These are phyloP conservation scores for Sarcoramphus papa DNA, from an alignment of 2,797 vertebrate genomes.

Conservation along the genomic window DNA sequence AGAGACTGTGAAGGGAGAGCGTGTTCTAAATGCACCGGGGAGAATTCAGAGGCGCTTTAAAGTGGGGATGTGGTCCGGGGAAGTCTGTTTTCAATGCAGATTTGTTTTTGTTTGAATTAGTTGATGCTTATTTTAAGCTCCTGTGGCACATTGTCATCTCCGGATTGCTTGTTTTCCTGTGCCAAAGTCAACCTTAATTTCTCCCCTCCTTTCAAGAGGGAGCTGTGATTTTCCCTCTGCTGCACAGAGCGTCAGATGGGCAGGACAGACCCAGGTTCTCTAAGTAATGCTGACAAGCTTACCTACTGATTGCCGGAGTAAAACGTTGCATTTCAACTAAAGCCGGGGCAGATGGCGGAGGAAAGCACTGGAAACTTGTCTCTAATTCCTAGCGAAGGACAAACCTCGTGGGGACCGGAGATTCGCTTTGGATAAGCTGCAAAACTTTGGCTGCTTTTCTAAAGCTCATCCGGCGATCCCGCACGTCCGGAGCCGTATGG, in stretches of 20 bases:
- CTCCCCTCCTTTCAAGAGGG: conserved; percentile 48
- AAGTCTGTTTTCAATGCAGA: conserved; percentile 44
- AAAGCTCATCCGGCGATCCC: neutral
- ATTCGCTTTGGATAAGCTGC: neutral
- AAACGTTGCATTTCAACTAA: conserved; percentile 6
- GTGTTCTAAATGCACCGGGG: neutral
- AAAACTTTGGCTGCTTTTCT: neutral
- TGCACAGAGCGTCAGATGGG: conserved; percentile 42
- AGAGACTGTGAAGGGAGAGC: neutral
- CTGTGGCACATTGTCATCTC: conserved; percentile 42
- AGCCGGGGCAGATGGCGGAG: conserved; percentile 29
- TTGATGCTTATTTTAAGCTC: conserved; percentile 62
- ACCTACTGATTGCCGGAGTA: neutral
- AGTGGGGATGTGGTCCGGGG: conserved; percentile 30
- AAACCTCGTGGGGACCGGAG: neutral
- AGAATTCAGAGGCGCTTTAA: conserved; percentile 60
- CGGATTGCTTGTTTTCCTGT: conserved; percentile 46
- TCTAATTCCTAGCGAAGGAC: conserved; percentile 14
- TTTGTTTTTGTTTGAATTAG: conserved; percentile 62
- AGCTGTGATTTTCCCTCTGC: conserved; percentile 37
- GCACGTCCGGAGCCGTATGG: accelerated
- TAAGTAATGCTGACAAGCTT: neutral
- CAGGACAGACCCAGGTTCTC: conserved; percentile 25
- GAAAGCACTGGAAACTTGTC: neutral
- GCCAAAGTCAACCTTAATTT: conserved; percentile 45